Base-by-base conservation (phyloP, 2,113 vertebrate genomes). In the Nibea coibor region DNA sequence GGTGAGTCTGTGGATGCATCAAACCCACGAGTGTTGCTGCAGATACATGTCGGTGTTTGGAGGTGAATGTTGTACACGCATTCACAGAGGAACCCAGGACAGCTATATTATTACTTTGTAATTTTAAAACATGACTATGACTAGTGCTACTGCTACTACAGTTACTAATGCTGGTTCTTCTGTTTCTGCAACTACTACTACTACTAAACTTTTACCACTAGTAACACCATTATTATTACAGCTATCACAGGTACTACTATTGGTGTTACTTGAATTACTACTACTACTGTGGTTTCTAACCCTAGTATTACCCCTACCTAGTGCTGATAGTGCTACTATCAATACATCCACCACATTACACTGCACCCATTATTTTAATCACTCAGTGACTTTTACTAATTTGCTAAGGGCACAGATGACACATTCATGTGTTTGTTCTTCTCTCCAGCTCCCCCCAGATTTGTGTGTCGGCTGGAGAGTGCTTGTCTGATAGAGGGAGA, bases 371-470 rank as follows among this genome's bases (percentile, higher is more conserved):
- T 35, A 35, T 35, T 35, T 35, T 35, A 35, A 35, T 35, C 48
- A 59, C 12, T 74, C 19, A n/a, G n/a, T n/a, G n/a, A n/a, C n/a
- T 62, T 2, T 28, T 67, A 58, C 4, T 63, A 3, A 26, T 61
- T 12, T 26, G 2, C 14, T 8, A 11, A 2, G 9, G 17, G 14
- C 15, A 54, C 6, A 39, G 7, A 15, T 56, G n/a, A 66, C 9
- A 43, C 39, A 12, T 53, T 17, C 11, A 19, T 77, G n/a, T 62
- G n/a, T 72, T 62, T 72, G 2, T 75, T 45, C 66, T 48, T 72
- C 5, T 68, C 45, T 87, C 8, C 87, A 99, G 98, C 97, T 50
- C 97, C 98, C 7, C 98, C 98, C 20, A 91, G 96, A 75, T 99
- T 99, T 85, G 94, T 97, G 81, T 95, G 90, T 90, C 95, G 96